These are phyloP conservation scores for Bucco capensis DNA, from an alignment of 2,113 vertebrate species.

Conservation along the genomic window DNA sequence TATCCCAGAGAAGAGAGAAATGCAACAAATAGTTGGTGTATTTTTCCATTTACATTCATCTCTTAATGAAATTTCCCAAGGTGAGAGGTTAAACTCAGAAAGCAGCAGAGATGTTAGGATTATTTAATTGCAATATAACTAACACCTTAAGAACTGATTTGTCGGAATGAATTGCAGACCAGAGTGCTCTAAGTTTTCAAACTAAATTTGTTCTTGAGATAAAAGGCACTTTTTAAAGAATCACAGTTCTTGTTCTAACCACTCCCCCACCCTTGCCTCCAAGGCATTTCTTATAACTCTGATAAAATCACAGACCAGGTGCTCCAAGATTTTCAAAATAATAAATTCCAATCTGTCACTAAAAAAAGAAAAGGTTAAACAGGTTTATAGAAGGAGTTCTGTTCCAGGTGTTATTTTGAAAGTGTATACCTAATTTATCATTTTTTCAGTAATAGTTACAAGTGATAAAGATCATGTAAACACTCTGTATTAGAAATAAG, in stretches of 20 bases:
- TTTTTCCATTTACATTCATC: neutral
- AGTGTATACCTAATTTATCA: constrained; percentile 66
- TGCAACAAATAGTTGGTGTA: neutral
- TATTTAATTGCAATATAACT: constrained; percentile 17
- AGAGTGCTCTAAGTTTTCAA: constrained; percentile 66
- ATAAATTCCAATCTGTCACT: constrained; percentile 85
- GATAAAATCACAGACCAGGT: constrained; percentile 88
- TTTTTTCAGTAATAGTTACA: constrained; percentile 64
- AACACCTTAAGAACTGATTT: constrained; percentile 74
- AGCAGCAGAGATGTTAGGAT: neutral
- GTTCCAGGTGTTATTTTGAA: constrained; percentile 80
- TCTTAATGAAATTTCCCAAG: neutral
- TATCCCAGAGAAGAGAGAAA: neutral
- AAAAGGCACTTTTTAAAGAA: constrained; percentile 72
- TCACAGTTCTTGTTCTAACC: constrained; percentile 46
- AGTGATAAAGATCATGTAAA: constrained; percentile 74
- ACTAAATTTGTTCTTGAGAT: constrained; percentile 60
- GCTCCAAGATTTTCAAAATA: constrained; percentile 84
- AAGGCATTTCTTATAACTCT: constrained; percentile 74
- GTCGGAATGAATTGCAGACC: constrained; percentile 82
- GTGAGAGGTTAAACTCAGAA: neutral
- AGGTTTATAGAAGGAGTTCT: constrained; percentile 63
- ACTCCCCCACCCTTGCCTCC: constrained; percentile 56
- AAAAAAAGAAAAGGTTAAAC: constrained; percentile 67
- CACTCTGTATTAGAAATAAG: constrained; percentile 56